phyloP scores from a whole-genome alignment of 2,797 vertebrate genomes.

The Eremophila alpestris region DNA sequence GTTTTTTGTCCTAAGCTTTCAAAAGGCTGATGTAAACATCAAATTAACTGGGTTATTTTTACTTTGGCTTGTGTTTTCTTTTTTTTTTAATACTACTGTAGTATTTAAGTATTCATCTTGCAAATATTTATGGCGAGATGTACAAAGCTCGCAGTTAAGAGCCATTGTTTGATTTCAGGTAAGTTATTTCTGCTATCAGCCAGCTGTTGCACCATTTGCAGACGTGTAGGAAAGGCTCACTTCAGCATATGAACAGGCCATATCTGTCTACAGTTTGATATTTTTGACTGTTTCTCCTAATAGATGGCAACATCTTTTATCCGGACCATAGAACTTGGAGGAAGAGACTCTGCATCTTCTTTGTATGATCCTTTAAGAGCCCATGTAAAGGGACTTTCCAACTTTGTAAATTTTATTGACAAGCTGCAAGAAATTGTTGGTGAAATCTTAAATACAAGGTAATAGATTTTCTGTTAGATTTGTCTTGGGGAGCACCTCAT shows the following conservation, averaged over 20 bases:
- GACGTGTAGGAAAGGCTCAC: neutral
- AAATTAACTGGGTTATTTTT: neutral
- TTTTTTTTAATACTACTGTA: neutral
- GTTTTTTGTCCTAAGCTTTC: neutral
- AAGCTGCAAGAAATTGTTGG: constrained; percentile 90
- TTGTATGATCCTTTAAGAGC: constrained; percentile 86
- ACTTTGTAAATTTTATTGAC: constrained; percentile 89
- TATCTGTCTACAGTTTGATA: neutral
- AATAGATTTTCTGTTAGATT: constrained; percentile 29
- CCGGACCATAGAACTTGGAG: constrained; percentile 89
- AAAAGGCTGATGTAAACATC: neutral
- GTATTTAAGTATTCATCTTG: neutral
- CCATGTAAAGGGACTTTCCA: constrained; percentile 87
- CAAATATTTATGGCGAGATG: neutral
- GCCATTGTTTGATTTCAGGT: neutral
- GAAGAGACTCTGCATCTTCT: constrained; percentile 87
- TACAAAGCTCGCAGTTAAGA: neutral
- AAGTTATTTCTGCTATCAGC: neutral
- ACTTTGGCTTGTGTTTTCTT: neutral
- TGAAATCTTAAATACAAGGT: constrained; percentile 88
- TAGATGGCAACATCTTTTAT: constrained; percentile 92
- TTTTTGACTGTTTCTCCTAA: constrained; percentile 21
- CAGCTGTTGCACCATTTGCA: neutral
- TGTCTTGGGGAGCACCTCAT: neutral
- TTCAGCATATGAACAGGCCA: neutral